Evolutionary conservation across 1,140 invertebrate genomes (phyloP).

Genomic region (Pseudomyrmex concolor): DNA sequence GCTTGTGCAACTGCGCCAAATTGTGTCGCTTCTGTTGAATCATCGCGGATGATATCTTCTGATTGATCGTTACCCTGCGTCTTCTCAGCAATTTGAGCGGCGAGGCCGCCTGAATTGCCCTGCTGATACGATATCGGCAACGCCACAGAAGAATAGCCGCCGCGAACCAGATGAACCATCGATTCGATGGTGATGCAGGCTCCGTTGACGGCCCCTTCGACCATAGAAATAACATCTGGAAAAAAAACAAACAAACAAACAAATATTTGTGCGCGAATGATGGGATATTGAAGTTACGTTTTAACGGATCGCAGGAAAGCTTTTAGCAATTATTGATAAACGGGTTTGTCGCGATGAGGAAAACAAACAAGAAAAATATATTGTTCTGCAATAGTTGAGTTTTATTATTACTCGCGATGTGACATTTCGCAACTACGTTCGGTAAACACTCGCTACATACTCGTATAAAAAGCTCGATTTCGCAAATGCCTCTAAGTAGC

Average conservation of each 20-base stretch:
- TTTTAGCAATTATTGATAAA: too few relatives aligned
- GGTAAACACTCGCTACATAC: not conserved
- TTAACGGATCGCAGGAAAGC: too few relatives aligned
- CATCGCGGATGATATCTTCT: conserved; percentile 34
- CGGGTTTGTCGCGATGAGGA: too few relatives aligned
- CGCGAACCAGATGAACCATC: conserved; percentile 82
- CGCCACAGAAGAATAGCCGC: conserved; percentile 79
- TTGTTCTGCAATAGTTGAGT: not conserved
- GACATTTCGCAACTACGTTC: not conserved
- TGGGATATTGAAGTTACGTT: too few relatives aligned
- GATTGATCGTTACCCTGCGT: conserved; percentile 35
- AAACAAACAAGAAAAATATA: not conserved
- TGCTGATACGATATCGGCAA: conserved; percentile 75
- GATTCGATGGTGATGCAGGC: conserved; percentile 67
- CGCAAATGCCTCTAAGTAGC: not conserved
- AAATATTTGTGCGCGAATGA: not conserved
- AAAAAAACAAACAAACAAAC: too few relatives aligned
- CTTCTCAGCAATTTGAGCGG: conserved; percentile 72
- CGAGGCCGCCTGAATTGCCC: conserved; percentile 72
- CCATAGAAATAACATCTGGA: conserved; percentile 82
- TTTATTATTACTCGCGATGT: not conserved
- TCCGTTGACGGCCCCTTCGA: conserved; percentile 67
- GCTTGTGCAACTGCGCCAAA: conserved; percentile 29
- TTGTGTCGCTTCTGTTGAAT: conserved; percentile 36
- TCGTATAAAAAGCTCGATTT: not conserved